Conservation (phyloP, 2,888 invertebrate species). For the Daptonema setosum region DNA sequence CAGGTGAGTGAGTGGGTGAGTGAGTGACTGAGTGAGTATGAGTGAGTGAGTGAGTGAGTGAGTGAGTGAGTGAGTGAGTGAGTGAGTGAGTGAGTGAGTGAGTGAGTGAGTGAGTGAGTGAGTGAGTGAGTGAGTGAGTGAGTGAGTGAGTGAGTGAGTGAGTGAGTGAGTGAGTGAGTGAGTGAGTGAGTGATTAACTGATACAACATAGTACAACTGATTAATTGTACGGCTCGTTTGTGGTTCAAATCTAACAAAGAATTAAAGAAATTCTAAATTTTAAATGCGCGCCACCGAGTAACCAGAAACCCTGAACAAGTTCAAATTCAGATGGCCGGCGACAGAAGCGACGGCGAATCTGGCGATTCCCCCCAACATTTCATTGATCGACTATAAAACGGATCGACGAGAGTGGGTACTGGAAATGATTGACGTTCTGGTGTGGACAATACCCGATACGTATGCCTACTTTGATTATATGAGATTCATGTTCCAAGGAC, state of each 20-base stretch:
- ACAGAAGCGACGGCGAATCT: not conserved
- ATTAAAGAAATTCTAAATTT: not conserved
- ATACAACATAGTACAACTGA: not conserved
- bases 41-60: not conserved
- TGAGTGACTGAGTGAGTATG: no score
- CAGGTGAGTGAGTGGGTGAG: not conserved
- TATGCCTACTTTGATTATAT: not conserved
- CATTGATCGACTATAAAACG: not conserved
- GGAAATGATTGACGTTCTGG: not conserved
- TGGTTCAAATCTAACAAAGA: no score
- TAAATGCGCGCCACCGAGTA: no score
- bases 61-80: not conserved
- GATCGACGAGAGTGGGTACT: slow-evolving; percentile 22
- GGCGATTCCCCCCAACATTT: not conserved
- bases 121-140: not conserved
- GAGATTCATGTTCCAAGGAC: not conserved
- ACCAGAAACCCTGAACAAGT: no score
- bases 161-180: not conserved
- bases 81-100: not conserved
- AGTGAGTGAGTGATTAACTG: not conserved
- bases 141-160: not conserved
- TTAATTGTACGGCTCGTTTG: not conserved
- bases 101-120: not conserved
- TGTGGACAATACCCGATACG: not conserved
- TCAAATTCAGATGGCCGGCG: not conserved